Base-by-base conservation (phyloP, 2,888 invertebrate species). In the Resseliella maxima region DNA sequence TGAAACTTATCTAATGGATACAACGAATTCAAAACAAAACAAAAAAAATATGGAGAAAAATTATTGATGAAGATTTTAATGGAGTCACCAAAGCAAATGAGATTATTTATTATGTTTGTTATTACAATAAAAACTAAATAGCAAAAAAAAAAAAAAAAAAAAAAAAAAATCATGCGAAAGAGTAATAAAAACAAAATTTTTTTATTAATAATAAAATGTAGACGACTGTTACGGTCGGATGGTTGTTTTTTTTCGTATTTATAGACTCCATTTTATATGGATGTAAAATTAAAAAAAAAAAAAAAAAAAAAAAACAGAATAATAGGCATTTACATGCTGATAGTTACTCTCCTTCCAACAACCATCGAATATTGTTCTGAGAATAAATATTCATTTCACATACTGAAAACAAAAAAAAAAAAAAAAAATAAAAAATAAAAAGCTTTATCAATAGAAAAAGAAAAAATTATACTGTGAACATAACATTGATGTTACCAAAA, bases 51-150 rank as follows among this genome's bases (percentile, higher is more conserved):
- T 18, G 18, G 5, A 18, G 15, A 50, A 50, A 50, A 18, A 50
- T 18, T 18, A 50, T 18, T 50, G 50, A 50, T 50, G 24, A 3
- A 24, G 0, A 59, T 3, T 24, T 6, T 1, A 83, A 59, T 24
- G 59, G 24, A 59, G 24, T 59, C 24, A 21, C 15, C 15, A 72
- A 72, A 83, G 38, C n/a, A 83, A 83, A 83, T n/a, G 38, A 38
- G 41, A 38, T 83, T 83, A 83, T 83, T 81, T 81, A 36, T 35
- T 81, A 35, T 83, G 83, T 83, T 83, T 83, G 83, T 38, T 38
- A 83, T 83, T 38, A 83, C 0, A n/a, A n/a, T n/a, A 12, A 38
- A 38, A 27, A 35, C 1, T 1, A 15, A 24, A 59, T 27, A 12
- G 12, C 18, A 21, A 2, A 21, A 50, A 50, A 50, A 21, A 50